phyloP scores from a whole-genome alignment of 2,797 vertebrate species.

The Phoebastria nigripes region DNA sequence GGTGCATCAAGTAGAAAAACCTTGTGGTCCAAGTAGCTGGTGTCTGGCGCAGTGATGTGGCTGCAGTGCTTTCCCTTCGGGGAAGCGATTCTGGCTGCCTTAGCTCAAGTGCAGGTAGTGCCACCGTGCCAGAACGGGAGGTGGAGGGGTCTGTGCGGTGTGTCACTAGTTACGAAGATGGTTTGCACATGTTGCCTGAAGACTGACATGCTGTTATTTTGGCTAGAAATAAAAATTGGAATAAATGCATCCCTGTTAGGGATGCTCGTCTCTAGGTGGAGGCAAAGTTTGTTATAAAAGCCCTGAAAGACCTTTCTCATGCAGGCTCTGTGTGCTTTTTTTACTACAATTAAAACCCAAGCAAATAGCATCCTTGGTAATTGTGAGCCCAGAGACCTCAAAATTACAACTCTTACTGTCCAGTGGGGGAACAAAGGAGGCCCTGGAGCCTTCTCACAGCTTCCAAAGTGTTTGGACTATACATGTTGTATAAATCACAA shows the following conservation, averaged over 20 bases:
- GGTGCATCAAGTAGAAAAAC: neutral
- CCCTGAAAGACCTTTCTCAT: neutral
- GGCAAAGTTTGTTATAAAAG: neutral
- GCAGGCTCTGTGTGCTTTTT: neutral
- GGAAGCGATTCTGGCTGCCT: rapidly evolving
- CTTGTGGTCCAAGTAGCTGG: neutral
- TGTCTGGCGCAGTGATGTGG: neutral
- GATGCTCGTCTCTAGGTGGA: neutral
- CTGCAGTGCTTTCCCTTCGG: neutral
- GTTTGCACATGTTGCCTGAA: neutral
- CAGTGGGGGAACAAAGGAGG: neutral
- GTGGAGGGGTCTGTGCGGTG: rapidly evolving
- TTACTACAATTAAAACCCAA: neutral
- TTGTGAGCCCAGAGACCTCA: neutral
- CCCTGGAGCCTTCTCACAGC: neutral
- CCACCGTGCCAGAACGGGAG: neutral
- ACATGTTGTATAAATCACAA: rapidly evolving
- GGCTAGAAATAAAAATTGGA: neutral
- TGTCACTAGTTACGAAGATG: rapidly evolving
- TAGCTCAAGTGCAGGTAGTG: rapidly evolving
- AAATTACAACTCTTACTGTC: neutral
- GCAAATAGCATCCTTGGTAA: neutral
- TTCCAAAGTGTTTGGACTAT: neutral
- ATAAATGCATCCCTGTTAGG: neutral
- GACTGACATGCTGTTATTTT: neutral